A percentile compares a stretch with the other conserved stretches of the same genome.
phyloP scores from a whole-genome alignment of 2,797 vertebrate species.

The Sebastes flavidus region DNA sequence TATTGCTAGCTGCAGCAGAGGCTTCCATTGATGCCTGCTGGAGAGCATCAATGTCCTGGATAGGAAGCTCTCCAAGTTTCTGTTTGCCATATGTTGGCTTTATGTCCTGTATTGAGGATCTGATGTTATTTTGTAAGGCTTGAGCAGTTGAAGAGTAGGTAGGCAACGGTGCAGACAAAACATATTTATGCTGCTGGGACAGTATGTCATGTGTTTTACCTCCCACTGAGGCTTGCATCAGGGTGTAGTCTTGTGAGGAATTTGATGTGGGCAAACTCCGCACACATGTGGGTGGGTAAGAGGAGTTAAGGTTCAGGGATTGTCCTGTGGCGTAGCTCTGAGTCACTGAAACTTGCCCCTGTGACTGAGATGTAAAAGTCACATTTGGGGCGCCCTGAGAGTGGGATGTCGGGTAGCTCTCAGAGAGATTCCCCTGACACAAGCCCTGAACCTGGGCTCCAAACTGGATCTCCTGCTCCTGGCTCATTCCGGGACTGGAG shows the following conservation, averaged over 20 bases:
- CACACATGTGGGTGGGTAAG: slow-evolving; percentile 87
- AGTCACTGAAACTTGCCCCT: slow-evolving; percentile 87
- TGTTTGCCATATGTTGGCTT: slow-evolving; percentile 88
- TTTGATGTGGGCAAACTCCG: slow-evolving; percentile 86
- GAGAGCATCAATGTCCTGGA: slow-evolving; percentile 89
- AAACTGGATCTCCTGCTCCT: slow-evolving; percentile 88
- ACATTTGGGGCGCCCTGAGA: slow-evolving; percentile 92
- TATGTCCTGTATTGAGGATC: slow-evolving; percentile 85
- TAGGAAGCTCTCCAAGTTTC: slow-evolving; percentile 90
- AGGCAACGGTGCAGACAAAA: slow-evolving; percentile 86
- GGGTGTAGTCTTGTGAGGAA: slow-evolving; percentile 87
- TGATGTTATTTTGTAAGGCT: slow-evolving; percentile 85
- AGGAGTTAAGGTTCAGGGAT: slow-evolving; percentile 87
- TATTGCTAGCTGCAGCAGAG: slow-evolving; percentile 79
- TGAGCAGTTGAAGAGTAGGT: slow-evolving; percentile 87
- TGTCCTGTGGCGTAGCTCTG: slow-evolving; percentile 91
- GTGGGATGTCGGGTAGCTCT: slow-evolving; percentile 90
- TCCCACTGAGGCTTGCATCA: slow-evolving; percentile 87
- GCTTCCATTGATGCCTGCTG: slow-evolving; percentile 88
- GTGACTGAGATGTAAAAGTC: slow-evolving; percentile 92
- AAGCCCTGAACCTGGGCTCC: slow-evolving; percentile 88
- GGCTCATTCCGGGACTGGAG: slow-evolving; percentile 86
- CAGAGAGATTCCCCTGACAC: slow-evolving; percentile 89
- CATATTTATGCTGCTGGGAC: slow-evolving; percentile 90
- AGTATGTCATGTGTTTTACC: slow-evolving; percentile 86